A percentile compares a stretch with the other conserved stretches of the same genome.
Conservation (phyloP, 1,140 invertebrate genomes). For the Polyergus mexicanus region DNA sequence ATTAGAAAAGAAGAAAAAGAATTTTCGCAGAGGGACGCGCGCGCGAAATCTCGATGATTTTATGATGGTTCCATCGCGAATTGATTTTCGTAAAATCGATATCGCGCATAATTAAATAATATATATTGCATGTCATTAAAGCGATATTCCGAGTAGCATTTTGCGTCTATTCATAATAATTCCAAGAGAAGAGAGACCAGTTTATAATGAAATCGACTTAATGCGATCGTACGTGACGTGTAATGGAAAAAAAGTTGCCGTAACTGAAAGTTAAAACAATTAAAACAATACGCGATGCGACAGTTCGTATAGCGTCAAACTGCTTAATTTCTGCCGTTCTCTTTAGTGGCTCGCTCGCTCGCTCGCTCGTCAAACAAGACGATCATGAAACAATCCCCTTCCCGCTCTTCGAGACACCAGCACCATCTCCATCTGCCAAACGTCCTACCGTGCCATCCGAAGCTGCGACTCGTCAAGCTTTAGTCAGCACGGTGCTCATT, state of each 20-base stretch:
- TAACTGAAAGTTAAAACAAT: slow-evolving; percentile 32
- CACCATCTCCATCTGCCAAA: slow-evolving; percentile 44
- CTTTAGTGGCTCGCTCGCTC: slow-evolving; percentile 65
- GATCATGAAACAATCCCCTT: slow-evolving; percentile 62
- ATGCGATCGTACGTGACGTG: background rate
- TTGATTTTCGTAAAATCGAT: slow-evolving; percentile 61
- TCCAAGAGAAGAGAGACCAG: background rate
- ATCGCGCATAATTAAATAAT: slow-evolving; percentile 12
- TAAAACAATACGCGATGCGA: slow-evolving; percentile 38
- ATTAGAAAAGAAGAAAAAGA: slow-evolving; percentile 21
- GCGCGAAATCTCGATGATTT: slow-evolving; percentile 61
- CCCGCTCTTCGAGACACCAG: background rate
- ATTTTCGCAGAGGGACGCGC: background rate
- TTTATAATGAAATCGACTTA: slow-evolving; percentile 47
- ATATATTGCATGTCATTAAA: background rate
- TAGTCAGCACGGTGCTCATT: slow-evolving; percentile 80
- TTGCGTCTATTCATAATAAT: slow-evolving; percentile 5
- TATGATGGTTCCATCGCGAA: slow-evolving; percentile 51
- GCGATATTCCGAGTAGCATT: background rate
- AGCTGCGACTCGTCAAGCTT: slow-evolving; percentile 70
- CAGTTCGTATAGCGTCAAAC: slow-evolving; percentile 28
- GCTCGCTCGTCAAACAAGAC: slow-evolving; percentile 75
- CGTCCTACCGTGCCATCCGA: slow-evolving; percentile 43
- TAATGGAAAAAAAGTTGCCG: background rate
- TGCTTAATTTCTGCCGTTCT: slow-evolving; percentile 59